phyloP scores from a whole-genome alignment of 1,140 invertebrate genomes.

The Papilio glaucus region DNA sequence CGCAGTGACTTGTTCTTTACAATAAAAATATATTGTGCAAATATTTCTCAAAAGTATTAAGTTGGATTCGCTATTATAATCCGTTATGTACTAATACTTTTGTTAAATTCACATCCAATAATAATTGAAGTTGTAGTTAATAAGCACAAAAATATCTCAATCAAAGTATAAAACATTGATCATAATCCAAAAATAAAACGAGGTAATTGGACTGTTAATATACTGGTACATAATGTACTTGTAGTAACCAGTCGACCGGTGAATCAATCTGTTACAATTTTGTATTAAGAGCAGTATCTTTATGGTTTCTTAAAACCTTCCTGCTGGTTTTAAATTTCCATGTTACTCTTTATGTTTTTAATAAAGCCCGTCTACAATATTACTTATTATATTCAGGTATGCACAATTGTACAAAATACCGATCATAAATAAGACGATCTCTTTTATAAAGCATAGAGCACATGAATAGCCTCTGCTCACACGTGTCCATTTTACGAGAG shows the following conservation, averaged over 20 bases:
- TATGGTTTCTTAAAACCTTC: no score
- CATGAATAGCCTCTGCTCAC: conserved; percentile 46
- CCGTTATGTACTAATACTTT: not conserved
- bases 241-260: no score
- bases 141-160: not conserved
- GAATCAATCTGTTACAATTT: no score
- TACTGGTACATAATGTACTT: no score
- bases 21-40: conserved; percentile 22
- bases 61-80: not conserved
- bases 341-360: no score
- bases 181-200: no score
- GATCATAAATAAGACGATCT: conserved; percentile 21
- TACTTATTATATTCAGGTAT: not conserved
- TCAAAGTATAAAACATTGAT: no score
- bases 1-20: conserved; percentile 14
- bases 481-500: conserved; percentile 56
- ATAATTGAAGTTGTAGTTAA: not conserved
- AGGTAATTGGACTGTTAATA: no score
- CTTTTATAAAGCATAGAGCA: conserved; percentile 4
- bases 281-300: no score
- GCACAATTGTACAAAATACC: not conserved
- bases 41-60: conserved; percentile 10
- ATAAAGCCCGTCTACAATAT: not conserved
- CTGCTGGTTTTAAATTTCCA: no score
- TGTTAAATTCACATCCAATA: not conserved